Evolutionary conservation across 1,140 invertebrate genomes (phyloP), one percentile per base, ranked within the genome.

Genomic region (Galendromus occidentalis): DNA sequence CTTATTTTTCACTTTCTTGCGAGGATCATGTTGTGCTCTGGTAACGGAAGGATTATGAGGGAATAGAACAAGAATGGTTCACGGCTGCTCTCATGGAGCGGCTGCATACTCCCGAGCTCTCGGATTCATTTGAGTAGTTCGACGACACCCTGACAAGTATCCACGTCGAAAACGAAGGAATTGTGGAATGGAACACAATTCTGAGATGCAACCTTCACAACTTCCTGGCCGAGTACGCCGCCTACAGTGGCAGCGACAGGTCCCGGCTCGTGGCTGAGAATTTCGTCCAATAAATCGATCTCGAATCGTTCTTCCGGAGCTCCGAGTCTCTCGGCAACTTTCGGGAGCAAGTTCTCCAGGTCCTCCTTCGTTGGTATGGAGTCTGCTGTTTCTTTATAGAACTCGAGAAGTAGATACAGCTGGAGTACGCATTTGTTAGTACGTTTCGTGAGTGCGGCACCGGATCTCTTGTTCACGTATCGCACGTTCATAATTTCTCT

Each of bases 121-220:
- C 33, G 33, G 14, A 14, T 4, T 59, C 20, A 59, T 9, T 59
- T 59, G 14, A 59, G 33, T 12, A 59, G 51, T 25, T 59, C 51
- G 1, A 18, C 22, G 51, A 33, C 33, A 20, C 51, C 51, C 33
- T 29, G 25, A 33, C 51, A 59, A 9, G 25, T 59, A 33, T 59
- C 51, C n/a, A 25, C 51, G 33, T 59, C 51, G 33, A 59, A 59
- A 18, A 59, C 14, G 51, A 59, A 59, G 4, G 33, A 25, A 59
- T 59, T 59, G 22, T 33, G 33, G 51, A 59, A 59, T 25, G 51
- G 51, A 17, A 29, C 25, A 22, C 51, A 59, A 59, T 59, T 59
- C 33, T 59, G 51, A 20, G 51, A 59, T 2, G 51, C 51, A 25
- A 59, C 51, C 33, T 59, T 59, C 25, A 59, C 33, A 17, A 59